Evolutionary conservation across 2,113 vertebrate species (phyloP), one percentile per base, ranked within the genome.

Genomic region (Zingel zingel): DNA sequence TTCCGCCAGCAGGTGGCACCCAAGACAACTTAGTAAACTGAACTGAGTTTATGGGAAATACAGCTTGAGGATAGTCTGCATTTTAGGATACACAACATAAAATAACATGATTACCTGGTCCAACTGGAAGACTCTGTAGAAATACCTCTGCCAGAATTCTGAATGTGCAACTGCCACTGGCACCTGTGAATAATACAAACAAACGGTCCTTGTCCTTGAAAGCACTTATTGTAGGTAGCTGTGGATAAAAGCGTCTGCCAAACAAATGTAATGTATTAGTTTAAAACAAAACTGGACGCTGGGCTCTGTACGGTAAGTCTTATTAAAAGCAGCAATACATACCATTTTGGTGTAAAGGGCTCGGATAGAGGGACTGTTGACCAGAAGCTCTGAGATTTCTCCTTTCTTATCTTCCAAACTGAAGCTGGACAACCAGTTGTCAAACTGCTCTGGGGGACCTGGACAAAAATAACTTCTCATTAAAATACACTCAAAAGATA

Each of bases 281-380:
- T 75, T 0, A 21, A 66, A 78, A 74, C 2, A 15, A 69, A 74
- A 48, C 5, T 27, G 51, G 14, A 73, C 10, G 15, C 14, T 21
- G 18, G 59, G 13, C 2, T 69, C 25, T 0, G 5, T n/a, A 43
- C 6, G 56, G 4, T 9, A 45, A 36, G 1, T 2, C 2, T 11
- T 1, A 7, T 59, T 1, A 63, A 53, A 63, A 74, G 16, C 4
- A 70, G 18, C 1, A 56, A 4, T 5, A 12, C 0, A n/a, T 92
- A 99, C 98, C 98, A 99, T 99, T 94, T 99, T 99, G 84, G 96
- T 97, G 94, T 99, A 99, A 79, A 99, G 97, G 0, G 98, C 96
- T 68, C 98, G 90, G 90, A 99, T 97, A 74, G 98, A 98, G 3
- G 97, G 97, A 89, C 98, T 99, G 94, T 86, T 96, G 67, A 97